Percentiles rank a stretch among this genome's conserved stretches.
Conservation (phyloP, 2,888 invertebrate species). For the Synergus japonicus region DNA sequence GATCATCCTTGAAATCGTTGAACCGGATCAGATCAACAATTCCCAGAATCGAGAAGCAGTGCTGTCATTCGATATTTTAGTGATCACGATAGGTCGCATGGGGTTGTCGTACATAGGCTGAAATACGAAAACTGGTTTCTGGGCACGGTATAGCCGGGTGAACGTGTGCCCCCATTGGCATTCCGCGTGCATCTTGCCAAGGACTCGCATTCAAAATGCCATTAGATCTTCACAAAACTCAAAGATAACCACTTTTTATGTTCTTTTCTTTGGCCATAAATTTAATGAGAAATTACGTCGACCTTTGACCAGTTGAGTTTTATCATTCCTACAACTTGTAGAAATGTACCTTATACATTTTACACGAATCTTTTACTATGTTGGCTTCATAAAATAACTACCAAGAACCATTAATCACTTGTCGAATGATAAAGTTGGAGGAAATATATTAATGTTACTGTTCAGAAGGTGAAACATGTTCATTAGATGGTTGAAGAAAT, state of each 20-base stretch:
- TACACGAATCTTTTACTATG: neutral
- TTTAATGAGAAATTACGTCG: constrained; percentile 26
- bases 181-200: constrained; percentile 55
- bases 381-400: no score
- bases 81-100: constrained; percentile 17
- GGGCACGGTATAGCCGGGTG: constrained; percentile 52
- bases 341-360: neutral
- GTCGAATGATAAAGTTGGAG: neutral
- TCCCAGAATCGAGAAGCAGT: neutral
- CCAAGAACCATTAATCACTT: neutral
- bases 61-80: constrained; percentile 16
- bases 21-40: constrained; percentile 11
- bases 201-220: constrained; percentile 64
- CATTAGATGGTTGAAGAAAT: neutral
- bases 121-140: constrained; percentile 64
- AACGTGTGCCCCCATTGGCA: constrained; percentile 63
- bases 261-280: constrained; percentile 28
- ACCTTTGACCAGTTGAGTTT: constrained; percentile 17
- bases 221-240: constrained; percentile 57
- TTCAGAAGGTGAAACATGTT: neutral
- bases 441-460: neutral
- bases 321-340: neutral
- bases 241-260: constrained; percentile 38
- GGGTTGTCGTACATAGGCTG: constrained; percentile 42
- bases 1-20: constrained; percentile 9